These are phyloP conservation scores for Chrysolina americana DNA, from an alignment of 2,888 invertebrate species.

Conservation along the genomic window DNA sequence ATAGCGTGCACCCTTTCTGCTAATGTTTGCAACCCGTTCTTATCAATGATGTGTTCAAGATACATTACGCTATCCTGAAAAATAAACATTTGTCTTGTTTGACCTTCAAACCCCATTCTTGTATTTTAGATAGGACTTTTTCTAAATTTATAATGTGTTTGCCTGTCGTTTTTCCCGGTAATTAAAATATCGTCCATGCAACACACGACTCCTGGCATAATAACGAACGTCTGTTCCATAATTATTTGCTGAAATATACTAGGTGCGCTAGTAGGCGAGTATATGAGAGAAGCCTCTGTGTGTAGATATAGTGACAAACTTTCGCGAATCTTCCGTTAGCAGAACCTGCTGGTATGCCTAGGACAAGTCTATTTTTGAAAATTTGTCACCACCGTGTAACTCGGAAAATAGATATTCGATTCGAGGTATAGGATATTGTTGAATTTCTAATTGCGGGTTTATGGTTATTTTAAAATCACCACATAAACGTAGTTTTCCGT, in stretches of 20 bases:
- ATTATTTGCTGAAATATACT: conserved; percentile 2
- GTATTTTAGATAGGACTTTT: background rate
- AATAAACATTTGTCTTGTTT: background rate
- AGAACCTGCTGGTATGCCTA: too few species aligned
- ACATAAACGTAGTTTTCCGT: too few species aligned
- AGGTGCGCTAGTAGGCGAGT: background rate
- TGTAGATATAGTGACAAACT: conserved; percentile 18
- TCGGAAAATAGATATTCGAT: too few species aligned
- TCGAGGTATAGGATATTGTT: too few species aligned
- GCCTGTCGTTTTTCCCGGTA: background rate
- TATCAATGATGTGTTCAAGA: background rate
- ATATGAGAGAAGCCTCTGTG: too few species aligned
- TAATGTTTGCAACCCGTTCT: background rate
- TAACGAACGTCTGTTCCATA: background rate
- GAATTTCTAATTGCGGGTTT: conserved; percentile 22
- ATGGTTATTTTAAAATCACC: background rate
- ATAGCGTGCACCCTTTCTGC: too few species aligned
- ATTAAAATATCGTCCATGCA: too few species aligned
- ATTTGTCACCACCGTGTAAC: too few species aligned
- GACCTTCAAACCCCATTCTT: background rate
- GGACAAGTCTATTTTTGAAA: too few species aligned
- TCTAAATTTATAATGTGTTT: background rate
- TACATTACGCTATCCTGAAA: background rate
- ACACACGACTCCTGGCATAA: too few species aligned
- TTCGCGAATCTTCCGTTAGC: too few species aligned